Evolutionary conservation across 2,113 vertebrate species (phyloP).

Genomic region (Peromyscus californicus): DNA sequence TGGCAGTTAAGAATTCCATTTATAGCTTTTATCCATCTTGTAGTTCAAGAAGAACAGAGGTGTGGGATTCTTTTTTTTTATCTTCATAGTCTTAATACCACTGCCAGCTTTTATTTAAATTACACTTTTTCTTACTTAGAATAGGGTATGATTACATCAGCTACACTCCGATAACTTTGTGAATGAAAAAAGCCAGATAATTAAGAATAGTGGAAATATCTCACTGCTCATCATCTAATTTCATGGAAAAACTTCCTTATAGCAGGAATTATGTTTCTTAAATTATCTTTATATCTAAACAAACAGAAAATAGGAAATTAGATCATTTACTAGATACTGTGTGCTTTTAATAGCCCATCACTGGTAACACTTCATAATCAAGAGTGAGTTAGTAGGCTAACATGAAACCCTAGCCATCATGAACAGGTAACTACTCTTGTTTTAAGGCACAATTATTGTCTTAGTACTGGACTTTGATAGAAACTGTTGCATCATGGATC

Average conservation of each 20-base stretch:
- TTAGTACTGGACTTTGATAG: neutral
- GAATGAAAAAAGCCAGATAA: slow-evolving; percentile 40
- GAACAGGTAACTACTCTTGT: neutral
- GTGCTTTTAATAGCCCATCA: slow-evolving; percentile 62
- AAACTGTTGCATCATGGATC: neutral
- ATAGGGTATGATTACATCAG: neutral
- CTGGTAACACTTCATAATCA: slow-evolving; percentile 59
- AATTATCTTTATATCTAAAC: slow-evolving; percentile 39
- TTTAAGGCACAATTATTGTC: neutral
- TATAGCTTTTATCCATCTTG: neutral
- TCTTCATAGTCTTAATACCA: neutral
- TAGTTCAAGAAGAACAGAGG: neutral
- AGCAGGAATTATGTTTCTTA: slow-evolving; percentile 23
- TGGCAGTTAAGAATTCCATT: neutral
- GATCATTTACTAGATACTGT: slow-evolving; percentile 25
- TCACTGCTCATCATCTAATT: slow-evolving; percentile 42
- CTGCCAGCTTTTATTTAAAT: slow-evolving; percentile 6
- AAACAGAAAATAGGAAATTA: slow-evolving; percentile 62
- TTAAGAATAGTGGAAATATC: slow-evolving; percentile 38
- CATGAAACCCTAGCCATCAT: slow-evolving; percentile 22
- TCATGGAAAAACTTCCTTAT: slow-evolving; percentile 41
- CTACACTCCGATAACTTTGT: slow-evolving; percentile 30
- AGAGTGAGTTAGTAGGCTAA: slow-evolving; percentile 73
- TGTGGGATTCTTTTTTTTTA: neutral
- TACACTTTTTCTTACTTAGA: slow-evolving; percentile 50